Percentiles rank a stretch among this genome's conserved stretches.
phyloP scores from a whole-genome alignment of 2,888 invertebrate species.

The Trimorus sp. region DNA sequence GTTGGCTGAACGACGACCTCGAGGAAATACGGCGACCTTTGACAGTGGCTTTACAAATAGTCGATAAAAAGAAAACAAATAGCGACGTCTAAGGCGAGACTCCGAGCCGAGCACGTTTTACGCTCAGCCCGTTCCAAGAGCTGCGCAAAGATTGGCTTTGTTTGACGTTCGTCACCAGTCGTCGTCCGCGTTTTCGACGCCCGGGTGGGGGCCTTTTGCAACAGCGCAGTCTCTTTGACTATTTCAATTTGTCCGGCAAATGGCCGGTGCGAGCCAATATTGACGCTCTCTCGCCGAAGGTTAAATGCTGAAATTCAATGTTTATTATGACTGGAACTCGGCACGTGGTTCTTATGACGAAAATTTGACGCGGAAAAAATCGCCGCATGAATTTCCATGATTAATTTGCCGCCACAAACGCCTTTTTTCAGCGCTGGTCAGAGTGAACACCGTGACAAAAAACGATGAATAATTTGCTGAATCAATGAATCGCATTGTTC shows the following conservation, averaged over 20 bases:
- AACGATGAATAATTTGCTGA: constrained; percentile 46
- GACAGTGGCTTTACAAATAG: constrained; percentile 61
- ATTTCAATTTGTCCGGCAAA: too few species aligned
- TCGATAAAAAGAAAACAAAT: constrained; percentile 59
- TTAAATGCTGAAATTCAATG: too few species aligned
- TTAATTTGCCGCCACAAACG: background rate
- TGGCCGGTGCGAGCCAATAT: too few species aligned
- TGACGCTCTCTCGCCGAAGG: too few species aligned
- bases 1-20: constrained; percentile 56
- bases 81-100: constrained; percentile 49
- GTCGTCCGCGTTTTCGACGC: constrained; percentile 1
- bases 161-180: constrained; percentile 31
- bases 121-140: constrained; percentile 37
- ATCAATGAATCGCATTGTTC: constrained; percentile 57
- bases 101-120: constrained; percentile 37
- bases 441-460: constrained; percentile 15
- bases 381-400: too few species aligned
- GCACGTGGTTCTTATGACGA: too few species aligned
- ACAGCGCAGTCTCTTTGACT: too few species aligned
- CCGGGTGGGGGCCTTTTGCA: too few species aligned
- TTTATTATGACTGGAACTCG: too few species aligned
- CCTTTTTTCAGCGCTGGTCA: background rate
- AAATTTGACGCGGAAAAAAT: too few species aligned
- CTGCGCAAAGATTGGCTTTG: constrained; percentile 40
- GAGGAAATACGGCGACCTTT: constrained; percentile 58